Evolutionary conservation across 2,888 invertebrate species (phyloP).

Genomic region (Amphimallon solstitiale): DNA sequence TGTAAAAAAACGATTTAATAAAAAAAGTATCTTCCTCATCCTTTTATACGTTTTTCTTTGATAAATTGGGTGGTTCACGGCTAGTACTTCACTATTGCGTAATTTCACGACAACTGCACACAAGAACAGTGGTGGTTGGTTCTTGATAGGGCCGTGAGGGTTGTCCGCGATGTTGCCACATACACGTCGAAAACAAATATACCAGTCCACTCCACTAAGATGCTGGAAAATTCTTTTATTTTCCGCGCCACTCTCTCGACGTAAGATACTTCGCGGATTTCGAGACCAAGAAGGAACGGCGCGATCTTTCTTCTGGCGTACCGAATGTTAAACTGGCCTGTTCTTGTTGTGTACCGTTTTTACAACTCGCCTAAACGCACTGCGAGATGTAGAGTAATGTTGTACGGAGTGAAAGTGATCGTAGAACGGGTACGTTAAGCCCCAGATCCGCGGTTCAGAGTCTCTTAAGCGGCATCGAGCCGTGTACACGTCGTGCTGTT

Average conservation of each 20-base stretch:
- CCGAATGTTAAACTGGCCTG: constrained; percentile 25
- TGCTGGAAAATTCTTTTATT: too few species aligned
- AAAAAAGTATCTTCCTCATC: neutral
- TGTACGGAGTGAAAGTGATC: constrained; percentile 36
- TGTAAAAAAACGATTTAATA: neutral
- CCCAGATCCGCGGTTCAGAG: too few species aligned
- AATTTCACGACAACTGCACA: constrained; percentile 36
- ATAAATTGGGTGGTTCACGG: constrained; percentile 1
- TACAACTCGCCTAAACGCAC: constrained; percentile 16
- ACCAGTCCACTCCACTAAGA: too few species aligned
- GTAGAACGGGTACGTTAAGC: constrained; percentile 18
- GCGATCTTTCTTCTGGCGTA: constrained; percentile 10
- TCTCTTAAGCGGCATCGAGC: too few species aligned
- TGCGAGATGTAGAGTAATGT: constrained; percentile 15
- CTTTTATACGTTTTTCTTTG: neutral
- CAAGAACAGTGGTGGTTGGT: constrained; percentile 32
- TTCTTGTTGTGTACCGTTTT: constrained; percentile 36
- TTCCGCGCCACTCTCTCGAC: neutral
- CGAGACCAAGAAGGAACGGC: neutral
- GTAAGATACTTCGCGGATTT: neutral
- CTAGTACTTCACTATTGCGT: constrained; percentile 35
- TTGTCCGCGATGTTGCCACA: constrained; percentile 33
- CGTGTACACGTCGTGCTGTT: constrained; percentile 5
- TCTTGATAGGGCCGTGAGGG: constrained; percentile 30
- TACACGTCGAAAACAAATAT: constrained; percentile 26